Evolutionary conservation across 2,113 vertebrate species (phyloP).

Genomic region (Myrmecobius fasciatus): DNA sequence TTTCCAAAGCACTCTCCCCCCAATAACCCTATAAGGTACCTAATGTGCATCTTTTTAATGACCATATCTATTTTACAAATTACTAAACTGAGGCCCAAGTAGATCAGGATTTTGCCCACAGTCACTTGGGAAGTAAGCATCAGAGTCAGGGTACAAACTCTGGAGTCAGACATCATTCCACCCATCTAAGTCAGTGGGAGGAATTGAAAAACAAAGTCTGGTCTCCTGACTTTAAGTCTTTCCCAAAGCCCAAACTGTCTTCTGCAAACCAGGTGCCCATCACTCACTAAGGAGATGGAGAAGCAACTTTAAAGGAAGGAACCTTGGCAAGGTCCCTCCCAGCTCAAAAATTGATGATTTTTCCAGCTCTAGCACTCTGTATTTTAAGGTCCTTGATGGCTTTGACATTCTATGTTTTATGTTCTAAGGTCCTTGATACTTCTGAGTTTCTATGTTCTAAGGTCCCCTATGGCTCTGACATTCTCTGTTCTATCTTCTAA

Average conservation of each 20-base stretch:
- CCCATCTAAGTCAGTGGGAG: neutral
- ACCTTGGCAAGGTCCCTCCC: neutral
- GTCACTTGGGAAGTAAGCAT: neutral
- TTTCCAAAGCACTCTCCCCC: neutral
- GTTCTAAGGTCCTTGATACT: neutral
- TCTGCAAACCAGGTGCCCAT: neutral
- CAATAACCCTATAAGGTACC: neutral
- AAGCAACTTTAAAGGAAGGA: neutral
- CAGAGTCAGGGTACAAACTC: neutral
- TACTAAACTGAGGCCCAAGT: neutral
- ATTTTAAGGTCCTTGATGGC: neutral
- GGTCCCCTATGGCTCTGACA: fast-evolving
- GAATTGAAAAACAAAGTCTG: neutral
- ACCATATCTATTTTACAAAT: neutral
- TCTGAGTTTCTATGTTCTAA: neutral
- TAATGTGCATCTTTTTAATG: neutral
- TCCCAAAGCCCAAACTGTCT: neutral
- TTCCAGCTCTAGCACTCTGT: neutral
- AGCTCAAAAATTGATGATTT: neutral
- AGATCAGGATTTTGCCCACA: neutral
- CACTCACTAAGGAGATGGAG: neutral
- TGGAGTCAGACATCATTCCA: neutral
- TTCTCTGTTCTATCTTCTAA: neutral
- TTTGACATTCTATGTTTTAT: neutral
- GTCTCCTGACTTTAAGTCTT: neutral